Evolutionary conservation across 2,888 invertebrate genomes (phyloP), one percentile per base, ranked within the genome.

Genomic region (Philaethria dido): DNA sequence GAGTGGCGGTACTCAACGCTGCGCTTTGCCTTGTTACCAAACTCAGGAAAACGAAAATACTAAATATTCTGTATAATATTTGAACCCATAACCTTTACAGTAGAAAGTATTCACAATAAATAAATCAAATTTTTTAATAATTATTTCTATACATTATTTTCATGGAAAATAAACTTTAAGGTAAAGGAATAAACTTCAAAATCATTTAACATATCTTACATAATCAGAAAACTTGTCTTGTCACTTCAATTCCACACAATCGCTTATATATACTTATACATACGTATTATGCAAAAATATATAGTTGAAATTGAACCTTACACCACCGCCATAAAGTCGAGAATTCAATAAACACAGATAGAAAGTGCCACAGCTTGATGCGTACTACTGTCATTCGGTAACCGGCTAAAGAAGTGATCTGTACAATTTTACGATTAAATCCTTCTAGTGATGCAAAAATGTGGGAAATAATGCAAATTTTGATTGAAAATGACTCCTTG

Each of bases 211-310:
- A 3, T 4, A 3, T 11, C 29, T 52, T 29, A 52, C 29, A 11
- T 29, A 9, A 52, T 52, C 52, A 52, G n/a, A 52, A 52, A 52
- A 52, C 52, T 52, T 52, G 52, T 52, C 52, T 16, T 29, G 52
- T 52, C 52, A 52, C 52, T 29, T 29, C 52, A 52, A 52, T 52
- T 29, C 22, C 25, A 25, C 25, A 50, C 52, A 16, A 52, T 33
- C 29, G 29, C n/a, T 29, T 29, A 9, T 16, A 16, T 52, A 16
- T 52, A 33, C 13, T 4, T 48, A 22, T 16, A 16, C 11, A 29
- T 52, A 52, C 16, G 33, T n/a, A 52, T 33, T 29, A 3, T 16
- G n/a, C n/a, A n/a, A 16, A 4, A 16, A 13, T 11, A 16, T 6
- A n/a, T n/a, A n/a, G 14, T 52, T 1, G 13, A 52, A 18, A 16